phyloP scores from a whole-genome alignment of 2,113 vertebrate species.

The Elephantulus edwardii region DNA sequence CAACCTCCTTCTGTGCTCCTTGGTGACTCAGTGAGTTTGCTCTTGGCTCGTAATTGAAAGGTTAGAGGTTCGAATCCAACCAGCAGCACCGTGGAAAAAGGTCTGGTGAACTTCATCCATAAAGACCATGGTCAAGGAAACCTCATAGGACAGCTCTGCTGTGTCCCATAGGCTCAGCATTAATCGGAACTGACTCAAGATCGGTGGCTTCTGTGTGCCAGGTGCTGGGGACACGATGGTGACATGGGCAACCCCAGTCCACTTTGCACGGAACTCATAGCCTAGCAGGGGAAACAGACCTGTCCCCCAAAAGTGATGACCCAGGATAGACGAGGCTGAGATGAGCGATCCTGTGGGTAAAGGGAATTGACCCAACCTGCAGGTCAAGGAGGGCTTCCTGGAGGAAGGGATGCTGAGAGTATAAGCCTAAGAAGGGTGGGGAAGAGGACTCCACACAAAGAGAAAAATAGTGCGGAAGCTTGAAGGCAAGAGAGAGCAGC shows the following conservation, averaged over 20 bases:
- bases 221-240: background rate
- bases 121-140: no score
- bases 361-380: no score
- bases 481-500: background rate
- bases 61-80: no score
- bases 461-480: background rate
- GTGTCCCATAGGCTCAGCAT: background rate
- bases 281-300: background rate
- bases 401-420: background rate
- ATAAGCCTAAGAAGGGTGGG: background rate
- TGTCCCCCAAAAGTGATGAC: background rate
- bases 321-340: background rate
- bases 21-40: no score
- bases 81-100: no score
- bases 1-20: no score
- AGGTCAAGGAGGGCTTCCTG: background rate
- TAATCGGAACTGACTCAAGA: background rate
- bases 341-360: accelerated
- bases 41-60: no score
- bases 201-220: background rate
- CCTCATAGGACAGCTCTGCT: no score
- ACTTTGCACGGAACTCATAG: background rate
- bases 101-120: no score
- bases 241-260: background rate
- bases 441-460: background rate